phyloP scores from a whole-genome alignment of 2,888 invertebrate genomes.

The Leptopilina myrica region DNA sequence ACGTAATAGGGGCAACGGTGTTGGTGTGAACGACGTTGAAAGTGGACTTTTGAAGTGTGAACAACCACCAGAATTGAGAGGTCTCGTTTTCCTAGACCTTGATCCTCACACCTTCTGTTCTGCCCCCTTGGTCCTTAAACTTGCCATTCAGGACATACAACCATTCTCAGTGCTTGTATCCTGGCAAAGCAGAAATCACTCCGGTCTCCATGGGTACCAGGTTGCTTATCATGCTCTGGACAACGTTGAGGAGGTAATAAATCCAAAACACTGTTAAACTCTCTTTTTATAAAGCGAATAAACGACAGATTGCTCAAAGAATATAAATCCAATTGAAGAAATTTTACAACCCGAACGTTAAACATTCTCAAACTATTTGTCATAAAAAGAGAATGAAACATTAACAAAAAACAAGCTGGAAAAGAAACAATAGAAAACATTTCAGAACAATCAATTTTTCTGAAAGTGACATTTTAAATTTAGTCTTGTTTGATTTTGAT shows the following conservation, averaged over 20 bases:
- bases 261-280: conserved; percentile 19
- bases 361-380: no score
- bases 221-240: conserved; percentile 89
- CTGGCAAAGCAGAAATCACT: conserved; percentile 93
- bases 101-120: conserved; percentile 91
- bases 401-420: no score
- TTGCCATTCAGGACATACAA: conserved; percentile 92
- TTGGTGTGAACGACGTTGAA: conserved; percentile 70
- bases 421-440: neutral
- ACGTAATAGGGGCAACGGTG: conserved; percentile 78
- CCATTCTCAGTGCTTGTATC: conserved; percentile 91
- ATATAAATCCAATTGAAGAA: neutral
- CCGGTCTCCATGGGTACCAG: conserved; percentile 89
- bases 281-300: conserved; percentile 14
- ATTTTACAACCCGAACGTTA: conserved; percentile 5
- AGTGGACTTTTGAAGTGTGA: conserved; percentile 83
- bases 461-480: no score
- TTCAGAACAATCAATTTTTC: no score
- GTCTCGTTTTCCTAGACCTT: conserved; percentile 86
- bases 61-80: conserved; percentile 88
- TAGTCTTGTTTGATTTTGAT: no score
- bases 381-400: no score
- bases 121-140: conserved; percentile 87
- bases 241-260: conserved; percentile 78
- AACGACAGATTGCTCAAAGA: conserved; percentile 1